Conservation (phyloP, 2,888 invertebrate genomes). For the Choreutis nemorana region DNA sequence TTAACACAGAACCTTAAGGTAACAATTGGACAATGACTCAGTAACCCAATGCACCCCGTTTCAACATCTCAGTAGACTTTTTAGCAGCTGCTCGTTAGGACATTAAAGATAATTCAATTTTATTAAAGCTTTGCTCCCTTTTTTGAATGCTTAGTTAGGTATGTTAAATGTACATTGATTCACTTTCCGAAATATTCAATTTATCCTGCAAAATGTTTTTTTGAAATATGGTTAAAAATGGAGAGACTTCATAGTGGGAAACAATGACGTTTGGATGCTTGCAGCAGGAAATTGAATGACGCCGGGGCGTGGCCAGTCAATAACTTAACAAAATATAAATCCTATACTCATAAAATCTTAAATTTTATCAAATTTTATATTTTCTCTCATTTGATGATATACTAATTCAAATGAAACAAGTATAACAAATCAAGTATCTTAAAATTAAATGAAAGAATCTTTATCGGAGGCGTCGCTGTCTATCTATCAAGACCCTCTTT, state of each 20-base stretch:
- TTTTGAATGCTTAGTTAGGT: neutral
- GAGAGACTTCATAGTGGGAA: too few species aligned
- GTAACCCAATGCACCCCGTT: conserved; percentile 23
- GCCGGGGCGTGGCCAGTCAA: too few species aligned
- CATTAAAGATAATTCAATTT: conserved; percentile 6
- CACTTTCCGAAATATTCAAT: too few species aligned
- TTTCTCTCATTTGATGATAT: neutral
- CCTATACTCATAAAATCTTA: neutral
- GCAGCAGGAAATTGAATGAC: too few species aligned
- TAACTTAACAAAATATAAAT: too few species aligned
- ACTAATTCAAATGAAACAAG: neutral
- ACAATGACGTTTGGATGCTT: too few species aligned
- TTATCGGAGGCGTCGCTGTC: neutral
- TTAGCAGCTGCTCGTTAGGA: conserved; percentile 26
- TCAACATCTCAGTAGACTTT: conserved; percentile 28
- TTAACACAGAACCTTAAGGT: conserved; percentile 15
- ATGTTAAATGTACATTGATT: neutral
- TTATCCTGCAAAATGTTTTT: too few species aligned
- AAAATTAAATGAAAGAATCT: conserved; percentile 1
- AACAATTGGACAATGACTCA: conserved; percentile 12
- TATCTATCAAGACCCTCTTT: conserved; percentile 1
- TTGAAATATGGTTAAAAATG: too few species aligned
- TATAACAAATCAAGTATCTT: neutral
- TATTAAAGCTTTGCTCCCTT: conserved; percentile 4
- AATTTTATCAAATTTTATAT: neutral